Base-by-base conservation (phyloP, 30 jellyfish, hydroid and myxozoan genomes). In the Hydractinia symbiolongicarpus region DNA sequence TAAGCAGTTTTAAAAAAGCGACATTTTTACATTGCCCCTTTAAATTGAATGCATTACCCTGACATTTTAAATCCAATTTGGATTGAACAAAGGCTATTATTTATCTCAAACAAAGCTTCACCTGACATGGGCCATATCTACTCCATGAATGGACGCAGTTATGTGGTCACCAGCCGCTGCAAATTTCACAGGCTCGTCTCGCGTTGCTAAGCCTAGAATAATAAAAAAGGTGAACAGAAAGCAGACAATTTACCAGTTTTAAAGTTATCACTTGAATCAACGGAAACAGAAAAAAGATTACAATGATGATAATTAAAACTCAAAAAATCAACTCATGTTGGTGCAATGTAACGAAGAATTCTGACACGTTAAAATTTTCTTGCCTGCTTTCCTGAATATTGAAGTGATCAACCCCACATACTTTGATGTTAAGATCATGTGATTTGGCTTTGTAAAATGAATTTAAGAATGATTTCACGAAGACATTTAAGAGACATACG, bases 121-220 rank as follows among this genome's bases (percentile, higher is more conserved):
- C 98, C 86, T 82, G 71, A 91, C 98, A 81, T 91, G 98, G 10
- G 98, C 95, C 84, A 91, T 88, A 61, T 91, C 98, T 8, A 91
- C 94, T 2, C 98, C 98, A 55, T 95, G 94, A 5, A 91, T 91
- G 6, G 96, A 74, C 88, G 93, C 83, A 14, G 98, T 84, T 68
- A 82, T 93, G 70, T 91, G 95, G 76, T 91, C 98, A 50, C 98
- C 96, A 53, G 96, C 95, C 5, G 92, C 98, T 9, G 96, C 95
- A 84, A 89, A 91, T 67, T 73, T 79, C 52, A 91, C 98, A 11
- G 95, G 89, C 6, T 77, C 82, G 50, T 91, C 98, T 51, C 90
- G 80, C 57, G 82, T 78, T n/a, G 91, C 58, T 19, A 91, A 72
- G 44, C 94, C 98, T 91, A 20, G 58, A 77, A 61, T 1, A 68